phyloP scores from a whole-genome alignment of 2,888 invertebrate species.

The Pteria penguin region DNA sequence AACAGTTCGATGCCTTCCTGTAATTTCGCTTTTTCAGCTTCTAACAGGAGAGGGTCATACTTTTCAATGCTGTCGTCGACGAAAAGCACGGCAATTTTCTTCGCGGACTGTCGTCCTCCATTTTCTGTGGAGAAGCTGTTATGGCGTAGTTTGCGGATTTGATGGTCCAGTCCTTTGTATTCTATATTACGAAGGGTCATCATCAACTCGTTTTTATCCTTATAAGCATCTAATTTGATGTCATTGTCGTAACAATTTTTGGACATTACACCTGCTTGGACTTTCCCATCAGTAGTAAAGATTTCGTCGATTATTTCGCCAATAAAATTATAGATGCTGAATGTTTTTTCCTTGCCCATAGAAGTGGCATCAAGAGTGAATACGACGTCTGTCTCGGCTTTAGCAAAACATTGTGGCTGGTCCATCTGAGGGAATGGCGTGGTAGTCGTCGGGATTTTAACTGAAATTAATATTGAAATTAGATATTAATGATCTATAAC shows the following conservation, averaged over 20 bases:
- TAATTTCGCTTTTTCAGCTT: constrained; percentile 45
- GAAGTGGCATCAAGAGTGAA: constrained; percentile 64
- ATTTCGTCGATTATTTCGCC: constrained; percentile 50
- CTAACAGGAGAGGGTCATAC: constrained; percentile 44
- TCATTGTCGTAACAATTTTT: constrained; percentile 60
- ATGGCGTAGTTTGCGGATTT: constrained; percentile 54
- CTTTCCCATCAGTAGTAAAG: constrained; percentile 59
- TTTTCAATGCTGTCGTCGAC: constrained; percentile 60
- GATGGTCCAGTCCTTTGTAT: constrained; percentile 42
- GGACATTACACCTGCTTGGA: constrained; percentile 65
- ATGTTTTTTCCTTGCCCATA: constrained; percentile 47
- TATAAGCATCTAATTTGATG: constrained; percentile 52
- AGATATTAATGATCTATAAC: too few species aligned
- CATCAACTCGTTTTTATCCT: constrained; percentile 37
- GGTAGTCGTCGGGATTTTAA: too few species aligned
- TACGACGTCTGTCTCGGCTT: constrained; percentile 64
- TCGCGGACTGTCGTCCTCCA: constrained; percentile 51
- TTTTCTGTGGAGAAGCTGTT: constrained; percentile 48
- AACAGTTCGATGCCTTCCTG: constrained; percentile 48
- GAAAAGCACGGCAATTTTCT: constrained; percentile 67
- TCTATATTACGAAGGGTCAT: constrained; percentile 41
- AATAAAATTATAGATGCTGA: constrained; percentile 57
- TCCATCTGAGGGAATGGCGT: constrained; percentile 14
- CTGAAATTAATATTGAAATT: too few species aligned
- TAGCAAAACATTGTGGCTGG: constrained; percentile 50